Evolutionary conservation across 1,140 invertebrate genomes (phyloP).

Genomic region (Brachionus koreanus): DNA sequence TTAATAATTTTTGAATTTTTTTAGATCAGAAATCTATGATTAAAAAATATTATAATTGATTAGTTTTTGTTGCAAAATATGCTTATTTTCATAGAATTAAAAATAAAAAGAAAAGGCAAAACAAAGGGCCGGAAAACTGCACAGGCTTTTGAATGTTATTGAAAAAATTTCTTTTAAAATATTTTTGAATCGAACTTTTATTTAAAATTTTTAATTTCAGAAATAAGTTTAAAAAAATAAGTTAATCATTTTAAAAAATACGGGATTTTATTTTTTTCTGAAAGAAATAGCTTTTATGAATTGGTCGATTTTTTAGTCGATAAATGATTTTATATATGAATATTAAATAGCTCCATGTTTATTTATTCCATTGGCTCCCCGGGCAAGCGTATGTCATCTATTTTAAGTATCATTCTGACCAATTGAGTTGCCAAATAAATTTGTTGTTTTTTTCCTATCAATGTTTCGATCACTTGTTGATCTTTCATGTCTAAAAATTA

Average conservation of each 20-base stretch:
- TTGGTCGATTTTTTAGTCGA: neutral
- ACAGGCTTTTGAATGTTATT: no score
- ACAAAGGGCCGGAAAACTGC: no score
- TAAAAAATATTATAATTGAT: no score
- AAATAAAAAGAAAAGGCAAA: no score
- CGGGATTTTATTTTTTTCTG: neutral
- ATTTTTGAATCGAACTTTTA: neutral
- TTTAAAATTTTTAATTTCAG: neutral
- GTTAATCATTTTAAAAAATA: constrained; percentile 1
- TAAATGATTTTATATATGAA: neutral
- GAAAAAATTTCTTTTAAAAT: neutral
- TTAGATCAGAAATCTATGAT: no score
- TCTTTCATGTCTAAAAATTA: constrained; percentile 81
- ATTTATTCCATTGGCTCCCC: constrained; percentile 40
- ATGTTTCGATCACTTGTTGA: constrained; percentile 92
- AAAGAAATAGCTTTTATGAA: neutral
- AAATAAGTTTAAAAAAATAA: constrained; percentile 26
- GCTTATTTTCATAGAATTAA: no score
- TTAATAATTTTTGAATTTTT: no score
- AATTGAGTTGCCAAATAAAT: constrained; percentile 85
- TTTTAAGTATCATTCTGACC: constrained; percentile 99
- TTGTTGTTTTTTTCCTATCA: constrained; percentile 95
- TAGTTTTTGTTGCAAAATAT: no score
- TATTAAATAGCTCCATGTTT: neutral
- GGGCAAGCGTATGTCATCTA: constrained; percentile 83